These are phyloP conservation scores for Aphelenchoides fujianensis DNA, from an alignment of 1,140 invertebrate species.

Conservation along the genomic window DNA sequence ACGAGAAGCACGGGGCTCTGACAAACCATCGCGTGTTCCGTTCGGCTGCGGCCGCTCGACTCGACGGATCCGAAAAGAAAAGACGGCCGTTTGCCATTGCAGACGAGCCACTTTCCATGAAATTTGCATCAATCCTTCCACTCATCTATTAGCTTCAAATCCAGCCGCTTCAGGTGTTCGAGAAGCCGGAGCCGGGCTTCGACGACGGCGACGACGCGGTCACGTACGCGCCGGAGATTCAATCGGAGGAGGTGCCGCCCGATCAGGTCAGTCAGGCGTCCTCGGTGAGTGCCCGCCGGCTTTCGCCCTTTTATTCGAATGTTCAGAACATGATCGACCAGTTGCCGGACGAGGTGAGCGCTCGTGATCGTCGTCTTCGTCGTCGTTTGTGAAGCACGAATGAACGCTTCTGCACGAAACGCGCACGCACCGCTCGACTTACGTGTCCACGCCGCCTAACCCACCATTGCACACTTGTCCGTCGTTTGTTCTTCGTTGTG, in stretches of 20 bases:
- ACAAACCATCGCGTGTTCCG: not conserved
- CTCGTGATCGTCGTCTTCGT: too few species aligned
- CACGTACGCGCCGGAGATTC: constrained; percentile 58
- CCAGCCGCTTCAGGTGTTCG: constrained; percentile 33
- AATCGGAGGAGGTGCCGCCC: constrained; percentile 56
- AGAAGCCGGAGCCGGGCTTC: constrained; percentile 45
- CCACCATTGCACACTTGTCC: not conserved
- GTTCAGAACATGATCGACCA: constrained; percentile 3
- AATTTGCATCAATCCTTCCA: not conserved
- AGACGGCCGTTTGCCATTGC: not conserved
- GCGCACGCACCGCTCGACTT: too few species aligned
- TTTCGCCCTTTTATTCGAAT: too few species aligned
- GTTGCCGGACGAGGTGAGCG: constrained; percentile 2
- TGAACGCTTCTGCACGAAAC: not conserved
- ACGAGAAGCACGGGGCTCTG: not conserved
- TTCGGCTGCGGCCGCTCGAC: too few species aligned
- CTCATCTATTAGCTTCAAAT: not conserved
- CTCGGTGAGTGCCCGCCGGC: too few species aligned
- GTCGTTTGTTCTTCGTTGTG: not conserved
- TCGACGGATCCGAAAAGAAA: not conserved
- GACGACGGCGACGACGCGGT: constrained; percentile 56
- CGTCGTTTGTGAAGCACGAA: too few species aligned
- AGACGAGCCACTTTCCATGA: not conserved
- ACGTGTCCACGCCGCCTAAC: too few species aligned
- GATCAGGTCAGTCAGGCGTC: constrained; percentile 58